Evolutionary conservation across 2,888 invertebrate species (phyloP), one percentile per base, ranked within the genome.

Genomic region (Sinotaia quadrata): DNA sequence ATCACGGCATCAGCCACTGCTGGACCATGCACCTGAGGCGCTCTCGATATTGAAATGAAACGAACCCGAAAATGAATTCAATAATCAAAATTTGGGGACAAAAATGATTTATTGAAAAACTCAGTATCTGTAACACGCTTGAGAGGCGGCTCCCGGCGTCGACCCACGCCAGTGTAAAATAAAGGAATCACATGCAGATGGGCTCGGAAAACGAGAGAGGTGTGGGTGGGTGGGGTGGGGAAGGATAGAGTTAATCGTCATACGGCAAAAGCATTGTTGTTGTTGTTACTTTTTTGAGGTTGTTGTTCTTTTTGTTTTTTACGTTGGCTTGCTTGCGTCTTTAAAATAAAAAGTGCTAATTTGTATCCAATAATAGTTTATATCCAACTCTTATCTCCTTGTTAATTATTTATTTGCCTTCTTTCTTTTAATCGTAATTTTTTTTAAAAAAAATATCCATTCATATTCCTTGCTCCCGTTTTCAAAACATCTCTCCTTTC

Each of bases 11-110:
- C 37, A 18, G 15, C 49, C 37, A 18, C 37, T 37, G 34, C 27
- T 41, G 34, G 33, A 47, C 49, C 49, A 33, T 37, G 41, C 33
- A 44, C 34, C 52, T 18, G 34, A 27, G 59, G 52, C 57, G 49
- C 58, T 27, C 57, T 62, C 62, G 69, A 71, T 73, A 73, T 75
- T 75, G 69, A 59, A 73, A 69, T 67, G 67, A 71, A 75, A 73
- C 72, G 75, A 73, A 72, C 68, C 73, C 54, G 56, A 73, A 73
- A 73, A 75, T 75, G 73, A 75, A 75, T 73, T 71, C 71, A 73
- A 71, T 75, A 73, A 75, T 75, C 73, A 69, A 71, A 67, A 54
- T 54, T 68, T 68, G 67, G 70, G 57, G 68, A 63, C 66, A 67
- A 75, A 75, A 71, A 73, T 75, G 75, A 73, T 75, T 75, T 75